phyloP scores from a whole-genome alignment of 2,888 invertebrate species.

The Machimus atricapillus region DNA sequence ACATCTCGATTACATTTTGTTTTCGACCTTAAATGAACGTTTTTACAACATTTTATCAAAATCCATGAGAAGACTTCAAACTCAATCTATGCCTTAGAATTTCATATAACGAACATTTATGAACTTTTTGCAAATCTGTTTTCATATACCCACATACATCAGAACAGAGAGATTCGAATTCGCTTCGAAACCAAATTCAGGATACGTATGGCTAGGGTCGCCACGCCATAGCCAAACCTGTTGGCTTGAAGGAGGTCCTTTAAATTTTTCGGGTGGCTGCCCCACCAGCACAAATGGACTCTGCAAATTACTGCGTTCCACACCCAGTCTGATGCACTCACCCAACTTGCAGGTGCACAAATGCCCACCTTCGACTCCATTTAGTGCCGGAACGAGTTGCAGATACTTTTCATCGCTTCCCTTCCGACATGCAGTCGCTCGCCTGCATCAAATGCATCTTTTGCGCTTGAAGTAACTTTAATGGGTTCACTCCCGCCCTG shows the following conservation, averaged over 20 bases:
- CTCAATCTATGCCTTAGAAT: no score
- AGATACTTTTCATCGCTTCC: neutral
- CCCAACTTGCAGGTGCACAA: neutral
- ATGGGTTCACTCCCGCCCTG: neutral
- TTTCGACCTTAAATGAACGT: no score
- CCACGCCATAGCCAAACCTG: neutral
- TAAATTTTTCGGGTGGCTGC: slow-evolving; percentile 17
- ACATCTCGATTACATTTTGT: no score
- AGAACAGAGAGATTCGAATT: no score
- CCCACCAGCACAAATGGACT: neutral
- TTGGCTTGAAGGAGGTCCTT: slow-evolving; percentile 29
- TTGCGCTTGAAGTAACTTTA: neutral
- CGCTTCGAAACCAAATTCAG: no score
- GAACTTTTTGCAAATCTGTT: no score
- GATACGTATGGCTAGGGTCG: neutral
- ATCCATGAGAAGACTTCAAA: no score
- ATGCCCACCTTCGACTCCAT: neutral
- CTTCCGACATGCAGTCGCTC: neutral
- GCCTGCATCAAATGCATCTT: neutral
- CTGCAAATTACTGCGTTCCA: neutral
- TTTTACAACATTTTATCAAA: no score
- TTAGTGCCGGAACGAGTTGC: neutral
- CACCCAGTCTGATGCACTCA: neutral
- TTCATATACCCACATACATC: no score
- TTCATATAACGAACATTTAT: no score